These are phyloP conservation scores for Euzophera pinguis DNA, from an alignment of 2,888 invertebrate species.

Conservation along the genomic window DNA sequence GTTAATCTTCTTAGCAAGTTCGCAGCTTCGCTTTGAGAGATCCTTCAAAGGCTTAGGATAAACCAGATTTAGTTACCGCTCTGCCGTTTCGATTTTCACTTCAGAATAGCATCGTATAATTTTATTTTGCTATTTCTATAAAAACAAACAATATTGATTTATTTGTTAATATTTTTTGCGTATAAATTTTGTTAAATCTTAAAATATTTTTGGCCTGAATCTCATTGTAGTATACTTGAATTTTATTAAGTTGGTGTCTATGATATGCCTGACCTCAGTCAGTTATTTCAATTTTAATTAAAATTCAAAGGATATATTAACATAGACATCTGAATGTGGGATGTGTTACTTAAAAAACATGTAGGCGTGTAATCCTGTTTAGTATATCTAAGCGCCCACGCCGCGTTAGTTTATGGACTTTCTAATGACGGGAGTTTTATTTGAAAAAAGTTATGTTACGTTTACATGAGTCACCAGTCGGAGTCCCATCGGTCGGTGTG, in stretches of 20 bases:
- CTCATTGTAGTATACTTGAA: too few species aligned
- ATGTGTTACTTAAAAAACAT: slow-evolving; percentile 32
- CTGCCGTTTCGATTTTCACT: background rate
- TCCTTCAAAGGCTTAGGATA: slow-evolving; percentile 31
- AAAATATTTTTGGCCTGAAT: too few species aligned
- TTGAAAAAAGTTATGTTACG: slow-evolving; percentile 32
- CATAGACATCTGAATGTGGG: slow-evolving; percentile 31
- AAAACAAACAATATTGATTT: too few species aligned
- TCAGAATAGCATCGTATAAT: background rate
- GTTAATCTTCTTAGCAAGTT: slow-evolving; percentile 41
- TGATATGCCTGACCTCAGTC: too few species aligned
- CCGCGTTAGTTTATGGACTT: slow-evolving; percentile 41
- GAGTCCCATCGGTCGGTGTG: slow-evolving; percentile 61
- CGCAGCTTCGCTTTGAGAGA: slow-evolving; percentile 26
- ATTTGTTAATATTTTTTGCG: too few species aligned
- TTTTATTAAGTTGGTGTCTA: too few species aligned
- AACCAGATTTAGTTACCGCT: slow-evolving; percentile 24
- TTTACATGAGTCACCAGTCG: slow-evolving; percentile 63
- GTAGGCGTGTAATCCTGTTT: slow-evolving; percentile 53
- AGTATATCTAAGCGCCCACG: slow-evolving; percentile 64
- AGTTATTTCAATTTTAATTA: background rate
- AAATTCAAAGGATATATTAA: slow-evolving; percentile 13
- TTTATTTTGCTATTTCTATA: too few species aligned
- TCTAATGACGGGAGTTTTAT: slow-evolving; percentile 55
- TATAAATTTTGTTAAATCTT: too few species aligned